Conservation (phyloP, 1,140 invertebrate species). For the Drosophila sp. region DNA sequence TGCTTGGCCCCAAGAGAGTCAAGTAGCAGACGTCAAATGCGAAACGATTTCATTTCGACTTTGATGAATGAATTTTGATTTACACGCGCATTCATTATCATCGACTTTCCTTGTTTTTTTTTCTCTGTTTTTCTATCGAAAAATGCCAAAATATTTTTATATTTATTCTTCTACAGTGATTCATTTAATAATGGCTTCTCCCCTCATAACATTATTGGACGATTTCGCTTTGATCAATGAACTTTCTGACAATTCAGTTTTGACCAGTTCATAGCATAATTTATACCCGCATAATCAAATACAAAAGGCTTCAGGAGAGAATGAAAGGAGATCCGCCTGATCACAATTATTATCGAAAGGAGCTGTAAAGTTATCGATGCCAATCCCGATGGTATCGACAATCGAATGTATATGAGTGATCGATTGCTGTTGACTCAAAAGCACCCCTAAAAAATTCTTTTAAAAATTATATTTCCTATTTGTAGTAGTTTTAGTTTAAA, state of each 20-base stretch:
- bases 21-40: constrained; percentile 47
- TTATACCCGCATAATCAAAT: too few relatives aligned
- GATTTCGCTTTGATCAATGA: background rate
- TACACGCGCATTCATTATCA: constrained; percentile 55
- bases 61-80: constrained; percentile 74
- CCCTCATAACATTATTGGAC: background rate
- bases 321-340: too few relatives aligned
- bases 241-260: background rate
- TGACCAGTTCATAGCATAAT: background rate
- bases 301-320: too few relatives aligned
- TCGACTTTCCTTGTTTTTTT: background rate
- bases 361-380: too few relatives aligned
- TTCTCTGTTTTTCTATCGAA: background rate
- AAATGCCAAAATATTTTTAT: background rate
- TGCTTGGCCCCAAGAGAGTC: constrained; percentile 43
- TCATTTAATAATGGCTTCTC: background rate
- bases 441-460: too few relatives aligned
- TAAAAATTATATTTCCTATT: too few relatives aligned
- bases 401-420: too few relatives aligned
- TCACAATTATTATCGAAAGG: too few relatives aligned
- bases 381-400: too few relatives aligned
- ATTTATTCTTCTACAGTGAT: background rate
- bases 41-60: constrained; percentile 57
- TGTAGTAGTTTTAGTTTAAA: too few relatives aligned
- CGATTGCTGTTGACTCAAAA: too few relatives aligned